Evolutionary conservation across 2,797 vertebrate species (phyloP).

Genomic region (Scarus forsteni): DNA sequence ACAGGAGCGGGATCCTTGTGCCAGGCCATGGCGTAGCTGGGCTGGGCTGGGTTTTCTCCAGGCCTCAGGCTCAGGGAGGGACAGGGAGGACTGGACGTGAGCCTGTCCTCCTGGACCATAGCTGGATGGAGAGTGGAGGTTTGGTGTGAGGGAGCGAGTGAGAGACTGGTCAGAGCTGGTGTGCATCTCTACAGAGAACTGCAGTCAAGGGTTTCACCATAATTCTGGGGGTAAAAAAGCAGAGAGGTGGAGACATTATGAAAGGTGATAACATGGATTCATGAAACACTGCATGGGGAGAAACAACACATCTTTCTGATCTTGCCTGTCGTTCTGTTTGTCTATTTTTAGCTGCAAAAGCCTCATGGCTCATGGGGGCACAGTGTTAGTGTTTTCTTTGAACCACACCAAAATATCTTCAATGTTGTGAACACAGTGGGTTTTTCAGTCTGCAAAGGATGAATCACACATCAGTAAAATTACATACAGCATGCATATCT

Average conservation of each 20-base stretch:
- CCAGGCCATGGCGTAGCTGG: slow-evolving; percentile 77
- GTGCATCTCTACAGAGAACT: slow-evolving; percentile 84
- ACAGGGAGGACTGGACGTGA: slow-evolving; percentile 83
- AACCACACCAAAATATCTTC: slow-evolving; percentile 6
- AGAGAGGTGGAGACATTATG: slow-evolving; percentile 7
- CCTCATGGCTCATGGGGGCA: not conserved
- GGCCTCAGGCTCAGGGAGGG: slow-evolving; percentile 88
- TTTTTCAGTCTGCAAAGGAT: not conserved
- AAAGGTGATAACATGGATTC: slow-evolving; percentile 7
- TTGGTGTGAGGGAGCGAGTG: slow-evolving; percentile 67
- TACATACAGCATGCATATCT: not conserved
- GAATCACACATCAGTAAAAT: not conserved
- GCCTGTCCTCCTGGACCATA: slow-evolving; percentile 26
- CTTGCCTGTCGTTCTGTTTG: not conserved
- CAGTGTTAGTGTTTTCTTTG: not conserved
- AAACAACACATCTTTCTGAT: slow-evolving; percentile 2
- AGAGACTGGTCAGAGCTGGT: slow-evolving; percentile 83
- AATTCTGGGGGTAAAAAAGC: slow-evolving; percentile 75
- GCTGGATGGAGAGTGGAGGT: slow-evolving; percentile 50
- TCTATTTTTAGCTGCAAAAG: slow-evolving; percentile 23
- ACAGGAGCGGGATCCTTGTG: slow-evolving; percentile 84
- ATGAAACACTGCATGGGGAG: slow-evolving; percentile 8
- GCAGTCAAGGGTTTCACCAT: slow-evolving; percentile 80
- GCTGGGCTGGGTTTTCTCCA: slow-evolving; percentile 77
- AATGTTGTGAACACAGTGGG: too few species aligned